A percentile compares a stretch with the other conserved stretches of the same genome.
Conservation (phyloP, 2,113 vertebrate species). For the Chloropsis hardwickii region DNA sequence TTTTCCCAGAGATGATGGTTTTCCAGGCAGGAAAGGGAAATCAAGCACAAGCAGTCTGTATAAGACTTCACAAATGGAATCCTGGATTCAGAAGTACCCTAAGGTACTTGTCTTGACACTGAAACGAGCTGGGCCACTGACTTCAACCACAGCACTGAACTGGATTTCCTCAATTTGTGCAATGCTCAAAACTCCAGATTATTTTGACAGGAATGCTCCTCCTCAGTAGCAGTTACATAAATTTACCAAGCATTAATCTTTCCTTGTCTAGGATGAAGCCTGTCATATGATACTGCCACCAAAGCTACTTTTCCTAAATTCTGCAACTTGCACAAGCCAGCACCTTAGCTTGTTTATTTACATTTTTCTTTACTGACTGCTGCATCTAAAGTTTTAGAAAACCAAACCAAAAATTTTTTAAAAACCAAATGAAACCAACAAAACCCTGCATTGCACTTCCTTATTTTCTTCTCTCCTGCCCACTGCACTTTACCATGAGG, state of each 20-base stretch:
- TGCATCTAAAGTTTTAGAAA: neutral
- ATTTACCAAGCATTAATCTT: neutral
- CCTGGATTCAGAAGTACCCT: neutral
- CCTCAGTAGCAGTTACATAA: neutral
- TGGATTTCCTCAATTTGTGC: neutral
- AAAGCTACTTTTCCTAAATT: neutral
- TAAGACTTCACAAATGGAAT: neutral
- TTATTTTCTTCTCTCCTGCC: neutral
- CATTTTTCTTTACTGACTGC: neutral
- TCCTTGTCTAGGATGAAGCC: neutral
- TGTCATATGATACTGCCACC: neutral
- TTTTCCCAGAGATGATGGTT: neutral
- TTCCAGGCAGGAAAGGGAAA: neutral
- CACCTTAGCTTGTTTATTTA: neutral
- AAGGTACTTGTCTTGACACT: neutral
- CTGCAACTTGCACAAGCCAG: neutral
- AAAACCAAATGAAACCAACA: neutral
- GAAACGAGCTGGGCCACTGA: neutral
- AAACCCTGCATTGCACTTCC: neutral
- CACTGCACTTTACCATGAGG: neutral
- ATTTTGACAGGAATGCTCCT: neutral
- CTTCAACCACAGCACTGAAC: neutral
- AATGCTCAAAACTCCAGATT: neutral
- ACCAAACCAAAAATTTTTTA: neutral
- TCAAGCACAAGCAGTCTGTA: neutral